These are phyloP conservation scores for Todiramphus saurophagus DNA, from an alignment of 2,113 vertebrate genomes.

Conservation along the genomic window DNA sequence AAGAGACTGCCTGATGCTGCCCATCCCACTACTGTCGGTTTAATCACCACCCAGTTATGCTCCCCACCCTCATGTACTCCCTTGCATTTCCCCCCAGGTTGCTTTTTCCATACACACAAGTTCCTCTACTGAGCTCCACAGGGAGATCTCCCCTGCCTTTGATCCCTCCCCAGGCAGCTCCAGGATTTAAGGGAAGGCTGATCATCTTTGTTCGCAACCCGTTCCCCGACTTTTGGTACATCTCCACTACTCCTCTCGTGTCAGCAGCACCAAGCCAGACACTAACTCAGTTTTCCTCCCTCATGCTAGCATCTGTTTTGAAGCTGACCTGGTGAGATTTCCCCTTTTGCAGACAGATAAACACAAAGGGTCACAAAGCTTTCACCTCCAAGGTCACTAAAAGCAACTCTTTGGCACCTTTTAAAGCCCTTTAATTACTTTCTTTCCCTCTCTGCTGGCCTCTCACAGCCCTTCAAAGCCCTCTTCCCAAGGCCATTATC, in stretches of 20 bases:
- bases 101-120: background rate
- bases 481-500: background rate
- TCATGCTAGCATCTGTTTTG: background rate
- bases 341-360: background rate
- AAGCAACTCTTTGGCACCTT: background rate
- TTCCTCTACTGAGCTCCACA: background rate
- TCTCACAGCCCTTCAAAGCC: background rate
- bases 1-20: constrained; percentile 30
- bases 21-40: background rate
- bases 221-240: background rate
- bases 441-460: background rate
- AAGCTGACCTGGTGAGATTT: background rate
- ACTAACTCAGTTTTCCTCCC: background rate
- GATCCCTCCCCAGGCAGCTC: background rate
- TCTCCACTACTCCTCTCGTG: background rate
- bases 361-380: background rate
- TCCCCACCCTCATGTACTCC: background rate
- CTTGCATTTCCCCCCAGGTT: background rate
- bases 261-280: background rate
- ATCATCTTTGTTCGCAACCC: background rate
- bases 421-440: constrained; percentile 1
- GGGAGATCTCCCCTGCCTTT: background rate
- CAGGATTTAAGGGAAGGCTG: background rate
- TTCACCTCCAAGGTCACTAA: background rate
- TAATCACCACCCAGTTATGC: background rate